Conservation (phyloP, 2,888 invertebrate species). For the Patella caerulea region DNA sequence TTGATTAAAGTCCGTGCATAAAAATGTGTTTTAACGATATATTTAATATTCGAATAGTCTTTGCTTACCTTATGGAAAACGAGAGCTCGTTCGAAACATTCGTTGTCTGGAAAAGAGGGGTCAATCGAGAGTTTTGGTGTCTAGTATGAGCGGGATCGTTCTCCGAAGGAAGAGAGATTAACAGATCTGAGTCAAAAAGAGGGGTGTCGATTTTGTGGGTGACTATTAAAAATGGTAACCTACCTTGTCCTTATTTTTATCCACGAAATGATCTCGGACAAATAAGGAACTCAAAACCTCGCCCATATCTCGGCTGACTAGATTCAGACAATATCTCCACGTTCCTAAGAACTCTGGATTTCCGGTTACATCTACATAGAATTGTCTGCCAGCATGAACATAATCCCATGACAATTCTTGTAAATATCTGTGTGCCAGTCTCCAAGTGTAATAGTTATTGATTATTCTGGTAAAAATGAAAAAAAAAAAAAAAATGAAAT, state of each 20-base stretch:
- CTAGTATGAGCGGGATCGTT: too few species aligned
- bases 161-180: too few species aligned
- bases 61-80: too few species aligned
- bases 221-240: not conserved
- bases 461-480: slow-evolving; percentile 71
- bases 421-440: slow-evolving; percentile 74
- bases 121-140: too few species aligned
- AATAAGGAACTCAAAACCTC: slow-evolving; percentile 44
- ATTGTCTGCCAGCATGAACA: slow-evolving; percentile 56
- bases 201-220: too few species aligned
- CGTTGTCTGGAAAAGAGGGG: too few species aligned
- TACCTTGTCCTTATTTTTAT: slow-evolving; percentile 40
- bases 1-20: too few species aligned
- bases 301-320: slow-evolving; percentile 30
- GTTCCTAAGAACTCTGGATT: slow-evolving; percentile 40
- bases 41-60: too few species aligned
- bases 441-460: slow-evolving; percentile 78
- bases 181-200: too few species aligned
- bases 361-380: slow-evolving; percentile 42
- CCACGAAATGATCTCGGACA: slow-evolving; percentile 38
- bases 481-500: not conserved
- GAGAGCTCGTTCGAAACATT: too few species aligned
- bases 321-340: slow-evolving; percentile 40
- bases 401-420: slow-evolving; percentile 75
- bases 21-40: too few species aligned